Conservation (phyloP, 1,140 invertebrate genomes). For the Drosophila sucinea region DNA sequence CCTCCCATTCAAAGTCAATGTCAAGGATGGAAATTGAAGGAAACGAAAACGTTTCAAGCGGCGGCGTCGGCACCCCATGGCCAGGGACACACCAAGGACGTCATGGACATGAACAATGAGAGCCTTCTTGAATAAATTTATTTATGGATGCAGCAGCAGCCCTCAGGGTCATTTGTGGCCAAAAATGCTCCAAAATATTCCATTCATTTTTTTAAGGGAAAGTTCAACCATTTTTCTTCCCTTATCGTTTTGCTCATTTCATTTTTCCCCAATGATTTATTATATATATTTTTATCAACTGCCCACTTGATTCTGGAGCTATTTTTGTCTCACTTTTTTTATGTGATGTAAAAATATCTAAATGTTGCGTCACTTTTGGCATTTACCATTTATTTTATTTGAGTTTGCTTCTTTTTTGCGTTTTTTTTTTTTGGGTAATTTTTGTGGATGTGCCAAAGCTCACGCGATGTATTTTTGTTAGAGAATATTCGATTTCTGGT, state of each 20-base stretch:
- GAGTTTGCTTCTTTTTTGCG: conserved; percentile 43
- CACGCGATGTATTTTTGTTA: conserved; percentile 49
- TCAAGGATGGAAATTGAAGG: conserved; percentile 65
- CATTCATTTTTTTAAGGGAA: background rate
- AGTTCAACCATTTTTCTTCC: conserved; percentile 6
- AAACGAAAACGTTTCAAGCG: conserved; percentile 53
- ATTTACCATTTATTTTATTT: conserved; percentile 42
- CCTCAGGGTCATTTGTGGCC: conserved; percentile 28
- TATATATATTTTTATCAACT: conserved; percentile 21
- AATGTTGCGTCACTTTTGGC: conserved; percentile 66
- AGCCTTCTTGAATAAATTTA: conserved; percentile 55
- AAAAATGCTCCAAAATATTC: background rate
- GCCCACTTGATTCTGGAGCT: conserved; percentile 11
- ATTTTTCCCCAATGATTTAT: background rate
- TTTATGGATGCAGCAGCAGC: conserved; percentile 47
- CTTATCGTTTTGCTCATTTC: conserved; percentile 9
- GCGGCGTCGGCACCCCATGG: conserved; percentile 47
- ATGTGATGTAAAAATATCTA: conserved; percentile 62
- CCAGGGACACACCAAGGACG: conserved; percentile 37
- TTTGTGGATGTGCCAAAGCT: conserved; percentile 48
- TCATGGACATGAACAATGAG: conserved; percentile 3
- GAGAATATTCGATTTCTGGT: conserved; percentile 20
- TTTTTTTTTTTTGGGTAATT: conserved; percentile 2
- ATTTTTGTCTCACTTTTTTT: conserved; percentile 29
- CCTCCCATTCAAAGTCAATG: conserved; percentile 63